Percentiles rank a stretch among this genome's conserved stretches.
These are phyloP conservation scores for Palaemon carinicauda DNA, from an alignment of 1,140 invertebrate species.

Conservation along the genomic window DNA sequence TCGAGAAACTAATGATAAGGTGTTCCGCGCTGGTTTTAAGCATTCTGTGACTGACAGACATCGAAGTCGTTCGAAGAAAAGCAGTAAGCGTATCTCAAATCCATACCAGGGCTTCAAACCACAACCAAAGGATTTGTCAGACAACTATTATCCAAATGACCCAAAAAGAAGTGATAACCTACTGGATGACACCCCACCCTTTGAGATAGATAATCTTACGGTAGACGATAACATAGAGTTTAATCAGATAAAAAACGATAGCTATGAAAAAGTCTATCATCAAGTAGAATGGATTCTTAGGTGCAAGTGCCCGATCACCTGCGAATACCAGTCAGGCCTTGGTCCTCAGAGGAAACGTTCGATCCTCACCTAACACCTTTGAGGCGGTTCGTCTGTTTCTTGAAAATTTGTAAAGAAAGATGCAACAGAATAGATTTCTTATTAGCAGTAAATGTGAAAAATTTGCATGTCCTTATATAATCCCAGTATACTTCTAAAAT, in stretches of 20 bases:
- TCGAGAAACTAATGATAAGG: not conserved
- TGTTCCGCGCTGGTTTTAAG: not conserved
- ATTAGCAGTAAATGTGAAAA: too few relatives aligned
- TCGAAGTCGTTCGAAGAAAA: too few relatives aligned
- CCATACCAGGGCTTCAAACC: too few relatives aligned
- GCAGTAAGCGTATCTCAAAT: not conserved
- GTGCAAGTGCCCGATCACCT: conserved; percentile 26
- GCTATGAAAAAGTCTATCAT: conserved; percentile 38
- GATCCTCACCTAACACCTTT: not conserved
- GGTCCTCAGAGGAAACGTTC: not conserved
- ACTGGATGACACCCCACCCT: not conserved
- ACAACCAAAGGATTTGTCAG: not conserved
- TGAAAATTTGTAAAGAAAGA: too few relatives aligned
- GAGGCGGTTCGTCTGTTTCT: too few relatives aligned
- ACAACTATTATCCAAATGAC: not conserved
- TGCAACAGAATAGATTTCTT: too few relatives aligned
- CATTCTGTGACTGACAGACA: too few relatives aligned
- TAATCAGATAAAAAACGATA: conserved; percentile 40
- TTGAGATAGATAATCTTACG: conserved; percentile 35
- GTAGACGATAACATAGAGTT: conserved; percentile 32
- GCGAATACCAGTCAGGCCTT: not conserved
- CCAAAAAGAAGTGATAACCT: not conserved
- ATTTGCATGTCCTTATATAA: too few relatives aligned
- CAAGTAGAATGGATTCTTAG: conserved; percentile 51
- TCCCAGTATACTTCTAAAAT: too few relatives aligned